Conservation (phyloP, 2,797 vertebrate genomes). For the Carapus acus region DNA sequence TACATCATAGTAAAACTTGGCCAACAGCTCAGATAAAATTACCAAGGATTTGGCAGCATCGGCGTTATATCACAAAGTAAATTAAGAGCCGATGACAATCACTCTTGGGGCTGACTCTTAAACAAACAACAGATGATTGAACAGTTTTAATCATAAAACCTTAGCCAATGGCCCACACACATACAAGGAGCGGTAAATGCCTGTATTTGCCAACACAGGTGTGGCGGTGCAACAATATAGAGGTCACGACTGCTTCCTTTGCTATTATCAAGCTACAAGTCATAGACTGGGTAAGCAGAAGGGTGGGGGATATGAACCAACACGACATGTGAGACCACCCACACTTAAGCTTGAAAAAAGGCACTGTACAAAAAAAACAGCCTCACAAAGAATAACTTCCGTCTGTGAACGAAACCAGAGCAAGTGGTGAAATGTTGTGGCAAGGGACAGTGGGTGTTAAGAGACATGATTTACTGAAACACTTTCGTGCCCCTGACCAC, state of each 20-base stretch:
- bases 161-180: constrained; percentile 8
- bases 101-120: constrained; percentile 1
- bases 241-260: constrained; percentile 38
- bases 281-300: constrained; percentile 21
- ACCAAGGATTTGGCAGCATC: background rate
- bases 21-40: background rate
- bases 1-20: background rate
- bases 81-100: background rate
- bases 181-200: constrained; percentile 14
- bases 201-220: constrained; percentile 53
- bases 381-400: constrained; percentile 31
- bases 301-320: constrained; percentile 18
- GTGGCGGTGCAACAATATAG: constrained; percentile 37
- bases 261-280: constrained; percentile 51
- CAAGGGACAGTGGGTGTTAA: background rate
- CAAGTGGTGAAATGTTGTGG: constrained; percentile 1
- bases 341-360: constrained; percentile 33
- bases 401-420: constrained; percentile 22
- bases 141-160: constrained; percentile 4
- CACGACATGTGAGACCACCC: constrained; percentile 56
- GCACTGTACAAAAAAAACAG: too few species aligned
- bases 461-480: too few species aligned
- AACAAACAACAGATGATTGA: constrained; percentile 11
- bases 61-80: background rate
- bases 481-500: constrained; percentile 1